Base-by-base conservation (phyloP, 2,888 invertebrate genomes). In the Dioctria rufipes region DNA sequence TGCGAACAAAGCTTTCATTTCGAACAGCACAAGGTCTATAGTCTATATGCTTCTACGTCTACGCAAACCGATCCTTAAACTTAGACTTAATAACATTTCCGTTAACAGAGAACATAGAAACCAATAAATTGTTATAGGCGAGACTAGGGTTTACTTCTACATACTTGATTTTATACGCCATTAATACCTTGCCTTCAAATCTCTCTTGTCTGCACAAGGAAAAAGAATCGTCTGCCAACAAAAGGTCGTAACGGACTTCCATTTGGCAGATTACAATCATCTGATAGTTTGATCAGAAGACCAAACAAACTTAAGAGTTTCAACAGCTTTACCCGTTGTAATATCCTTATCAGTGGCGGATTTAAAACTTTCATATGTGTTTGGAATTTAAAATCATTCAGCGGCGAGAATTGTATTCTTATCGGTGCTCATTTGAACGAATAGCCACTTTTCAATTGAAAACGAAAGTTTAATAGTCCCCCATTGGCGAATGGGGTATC, bases 341-440 rank as follows among this genome's bases (percentile, higher is more conserved):
- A 77, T 69, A 65, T 61, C 58, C 80, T 67, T 54, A 66, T 67
- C 80, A 60, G 63, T 60, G 49, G 11, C 6, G 71, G 25, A 63
- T 80, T 81, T 77, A 80, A 81, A 81, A 69, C 61, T 67, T 75
- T 49, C 61, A 42, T 25, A 79, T 80, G 81, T 80, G 81, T 46
- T 37, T 69, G 66, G 81, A 81, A 81, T 81, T 81, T 81, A 75
- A 81, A 81, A 63, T 80, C 49, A 5, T 39, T 78, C n/a, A 61
- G 40, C 58, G 37, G 25, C n/a, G 71, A 37, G 71, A 11, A 80
- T 69, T 61, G 80, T 69, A 69, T 69, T 51, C 77, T 81, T 81
- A 81, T 81, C 81, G 81, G 60, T 73, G 80, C 66, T 79, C 69
- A 81, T 80, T 81, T 80, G 54, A 39, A 42, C 77, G 77, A 81